Conservation (phyloP, 2,888 invertebrate genomes). For the Elegia similella region DNA sequence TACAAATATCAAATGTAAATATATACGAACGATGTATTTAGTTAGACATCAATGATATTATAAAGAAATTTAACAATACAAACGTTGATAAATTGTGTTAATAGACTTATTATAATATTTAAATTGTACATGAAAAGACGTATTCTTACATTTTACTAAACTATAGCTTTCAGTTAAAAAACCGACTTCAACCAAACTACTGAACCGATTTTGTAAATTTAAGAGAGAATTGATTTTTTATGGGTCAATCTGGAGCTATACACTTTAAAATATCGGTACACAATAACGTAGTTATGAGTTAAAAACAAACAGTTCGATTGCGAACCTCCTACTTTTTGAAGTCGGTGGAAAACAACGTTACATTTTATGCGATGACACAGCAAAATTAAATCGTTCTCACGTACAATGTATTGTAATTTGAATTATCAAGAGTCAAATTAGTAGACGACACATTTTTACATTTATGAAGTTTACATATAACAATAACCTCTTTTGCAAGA, state of each 20-base stretch:
- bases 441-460: not conserved
- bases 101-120: not conserved
- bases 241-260: too few species aligned
- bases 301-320: too few species aligned
- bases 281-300: too few species aligned
- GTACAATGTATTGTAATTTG: not conserved
- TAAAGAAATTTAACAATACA: not conserved
- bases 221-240: too few species aligned
- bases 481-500: not conserved
- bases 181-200: too few species aligned
- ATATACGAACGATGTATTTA: not conserved
- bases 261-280: too few species aligned
- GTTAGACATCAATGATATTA: not conserved
- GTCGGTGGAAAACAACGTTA: not conserved
- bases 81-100: not conserved
- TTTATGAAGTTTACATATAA: not conserved
- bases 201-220: too few species aligned
- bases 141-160: not conserved
- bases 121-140: not conserved
- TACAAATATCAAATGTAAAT: conserved; percentile 7
- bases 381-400: not conserved
- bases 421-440: too few species aligned
- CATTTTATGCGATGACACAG: not conserved
- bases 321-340: too few species aligned
- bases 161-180: too few species aligned